Conservation (phyloP, 2,797 vertebrate genomes). For the Poeciliopsis turneri region DNA sequence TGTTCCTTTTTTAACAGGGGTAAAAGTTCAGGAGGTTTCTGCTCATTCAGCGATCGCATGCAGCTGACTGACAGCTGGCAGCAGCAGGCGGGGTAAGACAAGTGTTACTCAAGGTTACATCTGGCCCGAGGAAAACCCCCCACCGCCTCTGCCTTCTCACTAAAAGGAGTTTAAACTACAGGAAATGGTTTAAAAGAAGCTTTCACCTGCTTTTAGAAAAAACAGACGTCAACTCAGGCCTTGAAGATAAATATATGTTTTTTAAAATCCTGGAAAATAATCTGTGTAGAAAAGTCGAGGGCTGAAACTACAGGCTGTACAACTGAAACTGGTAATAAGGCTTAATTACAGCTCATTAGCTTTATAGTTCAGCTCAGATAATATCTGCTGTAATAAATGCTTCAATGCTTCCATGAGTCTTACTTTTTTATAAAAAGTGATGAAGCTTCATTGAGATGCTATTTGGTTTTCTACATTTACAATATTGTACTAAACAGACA, state of each 20-base stretch:
- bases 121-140: background rate
- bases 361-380: background rate
- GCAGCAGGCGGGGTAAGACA: background rate
- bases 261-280: background rate
- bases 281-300: background rate
- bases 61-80: conserved; percentile 1
- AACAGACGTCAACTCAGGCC: background rate
- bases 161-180: background rate
- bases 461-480: background rate
- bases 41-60: conserved; percentile 1
- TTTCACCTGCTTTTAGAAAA: background rate
- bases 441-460: background rate
- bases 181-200: background rate
- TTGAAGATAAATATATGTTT: background rate
- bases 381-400: conserved; percentile 13
- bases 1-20: background rate
- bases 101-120: conserved; percentile 1
- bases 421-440: background rate
- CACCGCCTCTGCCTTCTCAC: background rate
- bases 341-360: background rate
- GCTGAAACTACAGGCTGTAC: background rate
- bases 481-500: background rate
- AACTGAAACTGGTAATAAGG: background rate
- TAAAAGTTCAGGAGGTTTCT: background rate
- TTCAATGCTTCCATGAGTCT: background rate